Percentiles rank a stretch among this genome's conserved stretches.
These are phyloP conservation scores for Chydorus sphaericus DNA, from an alignment of 2,888 invertebrate species.

Conservation along the genomic window DNA sequence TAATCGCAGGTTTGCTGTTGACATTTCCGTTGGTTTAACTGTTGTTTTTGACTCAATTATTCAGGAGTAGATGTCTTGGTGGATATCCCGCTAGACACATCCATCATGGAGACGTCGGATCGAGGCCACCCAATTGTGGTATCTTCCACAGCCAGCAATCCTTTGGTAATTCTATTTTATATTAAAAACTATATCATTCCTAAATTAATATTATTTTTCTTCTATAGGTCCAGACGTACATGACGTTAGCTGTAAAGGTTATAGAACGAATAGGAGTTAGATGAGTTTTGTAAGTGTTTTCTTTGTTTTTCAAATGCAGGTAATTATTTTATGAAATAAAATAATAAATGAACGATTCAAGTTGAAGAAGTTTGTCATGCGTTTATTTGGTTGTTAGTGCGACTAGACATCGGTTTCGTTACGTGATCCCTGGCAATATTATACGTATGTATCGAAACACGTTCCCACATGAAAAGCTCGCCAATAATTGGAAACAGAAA, in stretches of 20 bases:
- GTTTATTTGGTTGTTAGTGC: slow-evolving; percentile 14
- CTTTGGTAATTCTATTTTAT: not conserved
- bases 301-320: not conserved
- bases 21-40: too few relatives aligned
- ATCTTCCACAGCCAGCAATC: slow-evolving; percentile 40
- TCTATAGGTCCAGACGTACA: slow-evolving; percentile 5
- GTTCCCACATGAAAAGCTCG: slow-evolving; percentile 2
- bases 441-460: too few relatives aligned
- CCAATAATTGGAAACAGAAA: not conserved
- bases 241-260: slow-evolving; percentile 5
- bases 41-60: too few relatives aligned
- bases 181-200: not conserved
- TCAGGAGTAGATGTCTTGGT: slow-evolving; percentile 44
- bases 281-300: not conserved
- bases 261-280: not conserved
- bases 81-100: slow-evolving; percentile 55
- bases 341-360: not conserved
- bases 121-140: slow-evolving; percentile 59
- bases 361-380: slow-evolving; percentile 6
- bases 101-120: slow-evolving; percentile 52
- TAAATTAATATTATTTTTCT: not conserved
- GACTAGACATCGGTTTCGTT: slow-evolving; percentile 11
- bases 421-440: not conserved
- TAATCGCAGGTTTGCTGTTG: too few relatives aligned
- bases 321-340: not conserved